Evolutionary conservation across 2,797 vertebrate genomes (phyloP).

Genomic region (Ceyx erithaca): DNA sequence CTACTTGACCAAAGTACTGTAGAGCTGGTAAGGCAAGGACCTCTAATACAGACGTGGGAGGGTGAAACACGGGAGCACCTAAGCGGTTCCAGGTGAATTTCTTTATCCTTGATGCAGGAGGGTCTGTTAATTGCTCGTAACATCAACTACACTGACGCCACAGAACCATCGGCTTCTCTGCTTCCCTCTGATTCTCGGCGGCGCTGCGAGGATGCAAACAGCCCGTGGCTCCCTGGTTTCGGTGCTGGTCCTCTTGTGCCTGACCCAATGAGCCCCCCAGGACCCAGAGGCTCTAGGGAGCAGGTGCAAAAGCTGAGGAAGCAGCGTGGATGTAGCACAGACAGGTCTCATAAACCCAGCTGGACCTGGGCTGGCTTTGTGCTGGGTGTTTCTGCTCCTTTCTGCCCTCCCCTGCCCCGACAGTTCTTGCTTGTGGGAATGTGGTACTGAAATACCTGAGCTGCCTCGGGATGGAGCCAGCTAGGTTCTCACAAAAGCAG

Average conservation of each 20-base stretch:
- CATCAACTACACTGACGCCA: background rate
- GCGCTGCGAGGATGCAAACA: accelerated
- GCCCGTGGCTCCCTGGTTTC: accelerated
- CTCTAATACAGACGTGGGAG: background rate
- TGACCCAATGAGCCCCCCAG: accelerated
- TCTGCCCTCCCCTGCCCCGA: background rate
- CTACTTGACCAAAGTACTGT: background rate
- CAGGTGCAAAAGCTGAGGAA: background rate
- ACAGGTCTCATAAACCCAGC: background rate
- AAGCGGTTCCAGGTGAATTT: background rate
- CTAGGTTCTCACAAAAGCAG: conserved; percentile 37
- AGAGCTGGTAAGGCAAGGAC: background rate
- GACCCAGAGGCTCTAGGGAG: background rate
- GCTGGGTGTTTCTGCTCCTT: background rate
- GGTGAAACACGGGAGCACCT: background rate
- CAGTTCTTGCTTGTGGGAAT: background rate
- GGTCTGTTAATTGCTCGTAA: background rate
- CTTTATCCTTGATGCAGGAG: background rate
- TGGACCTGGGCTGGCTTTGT: background rate
- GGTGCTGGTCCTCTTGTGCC: background rate
- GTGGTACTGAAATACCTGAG: conserved; percentile 39
- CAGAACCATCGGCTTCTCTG: background rate
- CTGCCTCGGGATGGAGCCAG: conserved; percentile 47
- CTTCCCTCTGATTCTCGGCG: background rate
- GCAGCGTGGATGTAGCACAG: background rate